Percentiles rank a stretch among this genome's conserved stretches.
Evolutionary conservation across 2,888 invertebrate species (phyloP).

Genomic region (Luperina testacea): DNA sequence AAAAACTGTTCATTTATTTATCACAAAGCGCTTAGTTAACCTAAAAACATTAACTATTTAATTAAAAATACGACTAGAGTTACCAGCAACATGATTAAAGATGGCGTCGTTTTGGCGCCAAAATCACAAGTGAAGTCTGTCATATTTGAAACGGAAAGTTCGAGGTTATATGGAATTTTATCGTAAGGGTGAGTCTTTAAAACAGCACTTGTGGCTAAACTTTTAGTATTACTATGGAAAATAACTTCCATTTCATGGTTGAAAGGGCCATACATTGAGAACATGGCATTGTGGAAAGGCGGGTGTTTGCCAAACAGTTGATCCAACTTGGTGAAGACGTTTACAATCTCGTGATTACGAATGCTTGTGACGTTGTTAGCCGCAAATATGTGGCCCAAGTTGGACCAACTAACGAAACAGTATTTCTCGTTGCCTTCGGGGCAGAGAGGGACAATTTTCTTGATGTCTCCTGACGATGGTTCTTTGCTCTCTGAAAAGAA

Average conservation of each 20-base stretch:
- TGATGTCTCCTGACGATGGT: conserved; percentile 38
- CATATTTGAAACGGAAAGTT: conserved; percentile 74
- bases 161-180: conserved; percentile 83
- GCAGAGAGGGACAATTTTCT: conserved; percentile 90
- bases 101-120: conserved; percentile 71
- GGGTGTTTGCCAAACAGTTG: conserved; percentile 92
- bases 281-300: conserved; percentile 90
- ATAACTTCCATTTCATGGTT: conserved; percentile 91
- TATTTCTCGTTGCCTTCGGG: conserved; percentile 87
- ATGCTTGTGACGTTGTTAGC: conserved; percentile 88
- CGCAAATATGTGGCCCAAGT: conserved; percentile 92
- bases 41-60: conserved; percentile 52
- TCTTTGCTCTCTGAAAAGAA: conserved; percentile 39
- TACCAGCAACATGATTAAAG: conserved; percentile 68
- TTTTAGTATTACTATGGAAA: conserved; percentile 91
- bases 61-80: conserved; percentile 76
- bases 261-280: conserved; percentile 93
- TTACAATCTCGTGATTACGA: conserved; percentile 92
- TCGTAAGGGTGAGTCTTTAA: conserved; percentile 79
- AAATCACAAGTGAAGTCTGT: conserved; percentile 73
- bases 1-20: conserved; percentile 51
- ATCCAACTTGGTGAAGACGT: conserved; percentile 93
- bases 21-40: conserved; percentile 39
- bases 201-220: conserved; percentile 75
- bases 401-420: conserved; percentile 92